These are phyloP conservation scores for Ahaetulla prasina DNA, from an alignment of 2,113 vertebrate species.

Conservation along the genomic window DNA sequence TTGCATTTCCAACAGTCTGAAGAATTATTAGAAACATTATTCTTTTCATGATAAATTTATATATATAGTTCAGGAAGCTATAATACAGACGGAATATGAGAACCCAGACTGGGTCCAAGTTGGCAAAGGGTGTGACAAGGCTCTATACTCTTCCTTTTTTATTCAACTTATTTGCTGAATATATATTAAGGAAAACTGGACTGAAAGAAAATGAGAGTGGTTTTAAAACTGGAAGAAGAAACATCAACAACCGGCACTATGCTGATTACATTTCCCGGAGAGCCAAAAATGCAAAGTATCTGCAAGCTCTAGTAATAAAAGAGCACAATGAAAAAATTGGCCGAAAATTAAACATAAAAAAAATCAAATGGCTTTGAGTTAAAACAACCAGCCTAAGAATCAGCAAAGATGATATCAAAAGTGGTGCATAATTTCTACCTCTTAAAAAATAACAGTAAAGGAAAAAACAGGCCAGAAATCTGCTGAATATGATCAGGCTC, in stretches of 20 bases:
- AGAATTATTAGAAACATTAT: no score
- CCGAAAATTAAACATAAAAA: neutral
- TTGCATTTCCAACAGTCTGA: no score
- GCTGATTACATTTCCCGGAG: neutral
- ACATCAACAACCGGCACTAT: neutral
- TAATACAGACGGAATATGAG: neutral
- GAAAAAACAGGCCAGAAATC: neutral
- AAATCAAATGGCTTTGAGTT: neutral
- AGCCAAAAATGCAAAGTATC: neutral
- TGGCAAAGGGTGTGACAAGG: neutral
- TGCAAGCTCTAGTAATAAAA: neutral
- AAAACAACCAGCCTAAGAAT: neutral
- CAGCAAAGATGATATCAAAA: neutral
- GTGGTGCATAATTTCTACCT: neutral
- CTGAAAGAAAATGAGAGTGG: neutral
- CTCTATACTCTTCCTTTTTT: neutral
- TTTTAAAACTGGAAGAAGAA: neutral
- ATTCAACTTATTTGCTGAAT: neutral
- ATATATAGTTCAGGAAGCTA: neutral
- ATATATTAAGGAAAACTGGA: neutral
- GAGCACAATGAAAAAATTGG: neutral
- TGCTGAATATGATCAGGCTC: neutral
- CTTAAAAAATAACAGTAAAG: neutral
- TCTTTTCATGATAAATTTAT: neutral
- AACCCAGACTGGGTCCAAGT: neutral